Evolutionary conservation across 2,113 vertebrate genomes (phyloP).

Genomic region (Cariama cristata): DNA sequence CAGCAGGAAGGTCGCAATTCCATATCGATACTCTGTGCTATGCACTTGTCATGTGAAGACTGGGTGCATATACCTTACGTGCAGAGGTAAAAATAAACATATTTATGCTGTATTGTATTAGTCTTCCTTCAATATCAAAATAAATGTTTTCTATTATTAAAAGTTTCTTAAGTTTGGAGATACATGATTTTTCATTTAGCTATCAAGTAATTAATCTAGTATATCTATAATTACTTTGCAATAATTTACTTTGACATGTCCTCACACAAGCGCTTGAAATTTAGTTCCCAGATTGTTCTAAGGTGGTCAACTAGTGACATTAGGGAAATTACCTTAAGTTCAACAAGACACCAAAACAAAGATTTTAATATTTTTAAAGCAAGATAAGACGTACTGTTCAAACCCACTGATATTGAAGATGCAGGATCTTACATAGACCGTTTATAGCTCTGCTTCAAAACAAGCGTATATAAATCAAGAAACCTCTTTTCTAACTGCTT

Average conservation of each 20-base stretch:
- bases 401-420: neutral
- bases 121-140: neutral
- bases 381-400: neutral
- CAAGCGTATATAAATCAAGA: neutral
- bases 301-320: neutral
- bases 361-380: neutral
- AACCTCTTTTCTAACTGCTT: neutral
- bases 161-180: neutral
- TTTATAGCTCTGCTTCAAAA: neutral
- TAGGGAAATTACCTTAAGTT: neutral
- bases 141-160: neutral
- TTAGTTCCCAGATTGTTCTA: neutral
- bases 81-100: neutral
- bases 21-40: neutral
- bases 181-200: neutral
- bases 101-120: neutral
- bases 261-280: neutral
- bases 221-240: neutral
- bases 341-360: neutral
- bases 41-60: neutral
- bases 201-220: neutral
- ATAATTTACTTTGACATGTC: neutral
- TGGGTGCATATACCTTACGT: neutral
- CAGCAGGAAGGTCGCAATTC: neutral
- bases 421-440: rapidly evolving